Conservation (phyloP, 2,888 invertebrate species). For the Villa cingulata region DNA sequence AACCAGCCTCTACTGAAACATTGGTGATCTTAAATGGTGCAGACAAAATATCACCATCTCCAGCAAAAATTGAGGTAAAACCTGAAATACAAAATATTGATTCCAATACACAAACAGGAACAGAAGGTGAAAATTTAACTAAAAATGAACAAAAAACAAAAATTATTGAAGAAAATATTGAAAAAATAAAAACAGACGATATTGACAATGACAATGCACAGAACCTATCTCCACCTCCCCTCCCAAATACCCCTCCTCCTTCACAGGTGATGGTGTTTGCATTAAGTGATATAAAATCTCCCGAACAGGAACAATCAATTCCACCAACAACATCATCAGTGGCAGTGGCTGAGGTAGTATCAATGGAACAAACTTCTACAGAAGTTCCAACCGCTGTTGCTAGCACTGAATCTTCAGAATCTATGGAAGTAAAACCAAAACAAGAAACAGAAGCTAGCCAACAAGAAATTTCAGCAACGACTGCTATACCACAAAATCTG, state of each 20-base stretch:
- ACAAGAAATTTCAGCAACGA: neutral
- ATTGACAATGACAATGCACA: constrained; percentile 11
- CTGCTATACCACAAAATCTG: neutral
- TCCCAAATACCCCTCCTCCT: constrained; percentile 60
- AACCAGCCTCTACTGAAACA: neutral
- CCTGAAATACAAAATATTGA: constrained; percentile 5
- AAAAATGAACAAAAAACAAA: neutral
- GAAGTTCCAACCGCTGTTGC: neutral
- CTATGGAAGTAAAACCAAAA: neutral
- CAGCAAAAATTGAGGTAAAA: constrained; percentile 18
- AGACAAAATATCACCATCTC: constrained; percentile 13
- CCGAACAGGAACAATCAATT: constrained; percentile 6
- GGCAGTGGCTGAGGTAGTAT: neutral
- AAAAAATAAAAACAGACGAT: constrained; percentile 13
- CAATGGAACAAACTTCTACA: no score
- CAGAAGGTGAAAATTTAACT: neutral
- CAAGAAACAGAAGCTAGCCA: neutral
- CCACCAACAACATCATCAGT: neutral
- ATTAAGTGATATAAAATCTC: constrained; percentile 22
- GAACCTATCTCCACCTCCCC: constrained; percentile 45
- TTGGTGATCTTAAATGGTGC: constrained; percentile 26
- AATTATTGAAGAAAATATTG: neutral
- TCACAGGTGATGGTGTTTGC: constrained; percentile 63
- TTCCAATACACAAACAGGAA: neutral
- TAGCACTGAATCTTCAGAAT: neutral